Conservation (phyloP, 2,113 vertebrate genomes). For the Tenrec ecaudatus region DNA sequence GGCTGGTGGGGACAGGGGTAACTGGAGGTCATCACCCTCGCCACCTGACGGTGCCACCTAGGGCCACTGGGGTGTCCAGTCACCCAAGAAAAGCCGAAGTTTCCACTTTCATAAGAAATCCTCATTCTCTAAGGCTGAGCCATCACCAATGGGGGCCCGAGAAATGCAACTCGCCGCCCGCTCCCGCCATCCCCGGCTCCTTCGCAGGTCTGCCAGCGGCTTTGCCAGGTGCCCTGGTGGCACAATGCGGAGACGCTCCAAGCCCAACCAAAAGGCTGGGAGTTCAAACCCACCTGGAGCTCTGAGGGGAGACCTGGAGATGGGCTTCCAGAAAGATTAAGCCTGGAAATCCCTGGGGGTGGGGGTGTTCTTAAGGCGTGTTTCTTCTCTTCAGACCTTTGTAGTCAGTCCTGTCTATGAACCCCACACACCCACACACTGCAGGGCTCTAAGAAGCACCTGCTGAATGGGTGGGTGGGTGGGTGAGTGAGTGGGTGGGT, state of each 20-base stretch:
- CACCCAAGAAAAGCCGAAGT: neutral
- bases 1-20: accelerated
- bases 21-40: accelerated
- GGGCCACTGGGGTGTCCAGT: neutral
- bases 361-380: too few species aligned
- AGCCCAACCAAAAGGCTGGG: neutral
- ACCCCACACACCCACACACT: neutral
- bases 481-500: too few species aligned
- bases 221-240: neutral
- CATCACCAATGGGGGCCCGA: neutral
- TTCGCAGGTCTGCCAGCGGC: neutral
- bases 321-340: neutral
- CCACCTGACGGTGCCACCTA: accelerated
- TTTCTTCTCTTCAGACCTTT: too few species aligned
- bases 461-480: accelerated
- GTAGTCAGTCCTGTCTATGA: neutral
- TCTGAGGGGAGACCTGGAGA: neutral
- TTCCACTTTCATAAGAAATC: neutral
- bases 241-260: neutral
- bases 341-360: too few species aligned
- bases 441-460: neutral
- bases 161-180: neutral
- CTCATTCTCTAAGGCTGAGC: too few species aligned
- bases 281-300: neutral
- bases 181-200: neutral